A percentile compares a stretch with the other conserved stretches of the same genome.
Evolutionary conservation across 2,113 vertebrate species (phyloP).

Genomic region (Notarius lentiginosus): DNA sequence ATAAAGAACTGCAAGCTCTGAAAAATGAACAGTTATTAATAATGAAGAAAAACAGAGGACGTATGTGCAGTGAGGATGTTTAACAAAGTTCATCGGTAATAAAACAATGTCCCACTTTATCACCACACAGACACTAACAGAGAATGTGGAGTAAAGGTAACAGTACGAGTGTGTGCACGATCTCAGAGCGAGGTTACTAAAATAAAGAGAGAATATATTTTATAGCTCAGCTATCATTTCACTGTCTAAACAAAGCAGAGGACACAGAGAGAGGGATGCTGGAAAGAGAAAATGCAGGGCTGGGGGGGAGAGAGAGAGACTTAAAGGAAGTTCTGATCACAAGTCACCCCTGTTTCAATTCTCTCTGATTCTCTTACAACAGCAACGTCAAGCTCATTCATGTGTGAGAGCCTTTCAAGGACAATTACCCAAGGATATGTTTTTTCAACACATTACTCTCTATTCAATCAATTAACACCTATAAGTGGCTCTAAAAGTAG

Average conservation of each 20-base stretch:
- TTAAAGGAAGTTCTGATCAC: background rate
- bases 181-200: background rate
- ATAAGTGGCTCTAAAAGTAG: no score
- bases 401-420: no score
- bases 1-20: background rate
- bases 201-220: slow-evolving; percentile 19
- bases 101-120: background rate
- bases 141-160: slow-evolving; percentile 4
- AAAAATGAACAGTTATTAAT: background rate
- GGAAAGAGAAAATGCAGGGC: background rate
- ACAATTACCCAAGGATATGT: no score
- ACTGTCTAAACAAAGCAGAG: background rate
- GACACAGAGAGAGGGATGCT: background rate
- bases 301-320: background rate
- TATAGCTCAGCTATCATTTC: background rate
- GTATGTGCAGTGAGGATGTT: background rate
- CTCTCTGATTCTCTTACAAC: no score
- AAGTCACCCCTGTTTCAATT: no score
- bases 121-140: background rate
- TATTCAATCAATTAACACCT: no score
- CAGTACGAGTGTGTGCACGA: background rate
- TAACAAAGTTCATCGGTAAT: background rate
- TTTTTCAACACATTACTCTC: no score
- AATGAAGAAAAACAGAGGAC: background rate
- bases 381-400: no score